Evolutionary conservation across 2,888 invertebrate genomes (phyloP), one percentile per base, ranked within the genome.

Genomic region (Apodemia hepburni): DNA sequence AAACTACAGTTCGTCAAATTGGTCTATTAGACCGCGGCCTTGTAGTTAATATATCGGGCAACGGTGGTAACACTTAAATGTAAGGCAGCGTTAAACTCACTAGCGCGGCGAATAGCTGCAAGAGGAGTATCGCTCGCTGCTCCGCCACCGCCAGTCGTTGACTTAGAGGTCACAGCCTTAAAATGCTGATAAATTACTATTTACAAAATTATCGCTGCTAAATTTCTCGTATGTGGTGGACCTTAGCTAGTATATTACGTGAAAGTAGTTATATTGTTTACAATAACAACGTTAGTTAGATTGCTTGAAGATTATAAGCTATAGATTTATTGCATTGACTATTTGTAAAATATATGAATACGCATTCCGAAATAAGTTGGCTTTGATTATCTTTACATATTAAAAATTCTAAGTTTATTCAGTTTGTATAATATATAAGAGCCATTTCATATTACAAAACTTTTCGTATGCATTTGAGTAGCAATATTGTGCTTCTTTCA

Each of bases 351-450:
- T 27, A 59, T 42, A 45, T 57, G 57, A 51, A 51, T 51, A 61
- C 61, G 61, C 57, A 61, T 61, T 61, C 45, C 61, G 57, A 17
- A 61, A 38, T 57, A 18, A 42, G 57, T 61, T 61, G 57, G 22
- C 12, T 51, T 18, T 51, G 51, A 51, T 51, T 51, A 51, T 51
- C 22, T 51, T 51, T 51, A 22, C 51, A 51, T 51, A 51, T 51
- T 51, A 18, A 51, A 51, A 22, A 51, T 17, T 51, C 1, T 18
- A 11, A 22, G 18, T 51, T 2, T 15, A 9, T 38, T 9, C n/a
- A 38, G 1, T 38, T 3, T 4, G 5, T 38, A 15, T 3, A 42
- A 42, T 42, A 15, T 15, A 12, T 15, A 42, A 15, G 42, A 12
- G 15, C 15, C 42, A 15, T 42, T 33, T 33, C 7, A 33, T 33